phyloP scores from a whole-genome alignment of 2,113 vertebrate genomes.

The Gallinago jamesoni region DNA sequence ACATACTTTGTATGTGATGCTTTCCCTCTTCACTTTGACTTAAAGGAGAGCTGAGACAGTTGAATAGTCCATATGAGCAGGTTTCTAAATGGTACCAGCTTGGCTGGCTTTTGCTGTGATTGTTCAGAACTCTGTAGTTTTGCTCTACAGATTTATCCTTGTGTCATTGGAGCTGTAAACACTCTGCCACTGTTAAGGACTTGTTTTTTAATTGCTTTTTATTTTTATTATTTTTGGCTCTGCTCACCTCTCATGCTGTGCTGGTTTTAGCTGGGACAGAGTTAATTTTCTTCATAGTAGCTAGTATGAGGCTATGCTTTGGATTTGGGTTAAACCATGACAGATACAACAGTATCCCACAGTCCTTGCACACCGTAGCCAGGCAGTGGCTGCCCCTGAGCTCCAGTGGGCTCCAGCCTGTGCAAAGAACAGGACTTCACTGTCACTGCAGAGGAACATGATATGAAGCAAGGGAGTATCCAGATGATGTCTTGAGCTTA shows the following conservation, averaged over 20 bases:
- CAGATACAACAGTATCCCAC: background rate
- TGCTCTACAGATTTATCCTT: background rate
- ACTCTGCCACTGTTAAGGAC: background rate
- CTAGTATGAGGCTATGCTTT: background rate
- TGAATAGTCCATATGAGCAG: background rate
- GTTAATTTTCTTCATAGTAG: background rate
- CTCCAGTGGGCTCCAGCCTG: background rate
- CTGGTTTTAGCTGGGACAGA: background rate
- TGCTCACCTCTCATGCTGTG: background rate
- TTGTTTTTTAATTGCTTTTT: background rate
- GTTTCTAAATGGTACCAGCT: background rate
- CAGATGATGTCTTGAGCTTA: background rate
- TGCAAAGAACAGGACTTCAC: background rate
- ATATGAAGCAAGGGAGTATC: background rate
- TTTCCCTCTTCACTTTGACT: background rate
- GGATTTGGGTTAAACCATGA: background rate
- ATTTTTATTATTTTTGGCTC: background rate
- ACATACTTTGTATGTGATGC: background rate
- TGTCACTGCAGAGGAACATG: background rate
- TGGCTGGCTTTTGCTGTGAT: background rate
- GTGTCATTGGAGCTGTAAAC: background rate
- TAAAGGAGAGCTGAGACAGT: background rate
- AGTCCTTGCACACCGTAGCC: background rate
- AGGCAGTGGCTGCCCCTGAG: fast-evolving
- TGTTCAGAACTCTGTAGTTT: background rate